phyloP scores from a whole-genome alignment of 2,113 vertebrate species.

The Carollia perspicillata region DNA sequence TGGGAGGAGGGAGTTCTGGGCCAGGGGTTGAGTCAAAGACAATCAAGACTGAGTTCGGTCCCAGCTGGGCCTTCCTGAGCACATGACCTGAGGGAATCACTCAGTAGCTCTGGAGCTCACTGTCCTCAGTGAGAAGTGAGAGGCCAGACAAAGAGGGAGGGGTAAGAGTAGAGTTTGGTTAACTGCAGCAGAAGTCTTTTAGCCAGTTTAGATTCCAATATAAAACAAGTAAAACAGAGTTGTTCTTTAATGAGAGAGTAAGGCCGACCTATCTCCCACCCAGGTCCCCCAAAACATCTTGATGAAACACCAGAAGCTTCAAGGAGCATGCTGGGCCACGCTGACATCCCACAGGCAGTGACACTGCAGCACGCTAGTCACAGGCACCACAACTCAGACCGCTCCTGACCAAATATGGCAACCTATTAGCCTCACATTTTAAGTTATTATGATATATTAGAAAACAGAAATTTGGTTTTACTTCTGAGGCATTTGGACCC shows the following conservation, averaged over 20 bases:
- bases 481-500: background rate
- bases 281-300: background rate
- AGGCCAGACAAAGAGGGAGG: background rate
- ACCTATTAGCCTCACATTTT: background rate
- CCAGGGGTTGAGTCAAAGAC: background rate
- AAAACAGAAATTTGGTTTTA: slow-evolving; percentile 25
- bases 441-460: slow-evolving; percentile 12
- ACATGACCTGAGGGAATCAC: background rate
- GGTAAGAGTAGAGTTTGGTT: background rate
- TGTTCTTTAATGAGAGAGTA: background rate
- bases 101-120: background rate
- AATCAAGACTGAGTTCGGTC: background rate
- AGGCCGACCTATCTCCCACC: background rate
- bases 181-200: background rate
- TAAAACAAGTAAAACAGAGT: slow-evolving; percentile 22
- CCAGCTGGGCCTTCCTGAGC: background rate
- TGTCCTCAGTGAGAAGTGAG: background rate
- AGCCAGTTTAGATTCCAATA: background rate
- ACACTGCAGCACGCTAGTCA: background rate
- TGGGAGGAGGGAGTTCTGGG: background rate
- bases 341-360: background rate
- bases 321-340: background rate
- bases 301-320: background rate
- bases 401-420: background rate
- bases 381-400: background rate